Evolutionary conservation across 2,888 invertebrate genomes (phyloP).

Genomic region (Glaucopsyche alexis): DNA sequence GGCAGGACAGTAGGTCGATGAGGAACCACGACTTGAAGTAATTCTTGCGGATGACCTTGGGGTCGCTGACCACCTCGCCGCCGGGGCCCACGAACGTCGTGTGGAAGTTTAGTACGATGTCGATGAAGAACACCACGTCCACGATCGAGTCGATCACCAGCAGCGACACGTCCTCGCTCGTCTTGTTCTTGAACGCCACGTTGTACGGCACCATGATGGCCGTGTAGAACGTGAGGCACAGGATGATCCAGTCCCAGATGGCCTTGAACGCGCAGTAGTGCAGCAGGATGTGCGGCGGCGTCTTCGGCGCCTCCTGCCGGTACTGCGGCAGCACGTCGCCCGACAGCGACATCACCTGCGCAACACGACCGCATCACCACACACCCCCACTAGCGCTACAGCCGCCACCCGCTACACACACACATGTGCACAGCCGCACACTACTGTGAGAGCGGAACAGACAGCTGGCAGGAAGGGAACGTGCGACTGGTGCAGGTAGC

Average conservation of each 20-base stretch:
- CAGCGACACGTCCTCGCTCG: slow-evolving; percentile 96
- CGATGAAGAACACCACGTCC: slow-evolving; percentile 99
- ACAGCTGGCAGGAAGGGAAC: too few relatives aligned
- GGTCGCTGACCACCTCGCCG: slow-evolving; percentile 98
- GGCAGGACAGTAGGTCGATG: slow-evolving; percentile 98
- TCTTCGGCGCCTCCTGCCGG: slow-evolving; percentile 99
- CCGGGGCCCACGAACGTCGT: slow-evolving; percentile 99
- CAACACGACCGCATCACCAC: slow-evolving; percentile 37
- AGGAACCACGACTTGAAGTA: slow-evolving; percentile 99
- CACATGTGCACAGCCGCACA: too few relatives aligned
- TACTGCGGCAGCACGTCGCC: slow-evolving; percentile 99
- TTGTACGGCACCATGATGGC: slow-evolving; percentile 99
- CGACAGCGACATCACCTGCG: slow-evolving; percentile 92
- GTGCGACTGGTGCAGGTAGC: too few relatives aligned
- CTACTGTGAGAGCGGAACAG: too few relatives aligned
- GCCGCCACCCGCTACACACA: slow-evolving; percentile 23
- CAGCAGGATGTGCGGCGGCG: slow-evolving; percentile 98
- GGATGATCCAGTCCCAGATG: slow-evolving; percentile 99
- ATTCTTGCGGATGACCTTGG: slow-evolving; percentile 98
- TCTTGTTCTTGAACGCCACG: slow-evolving; percentile 99
- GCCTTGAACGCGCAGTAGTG: slow-evolving; percentile 99
- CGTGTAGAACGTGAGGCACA: slow-evolving; percentile 99
- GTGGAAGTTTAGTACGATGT: slow-evolving; percentile 99
- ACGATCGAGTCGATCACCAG: slow-evolving; percentile 98
- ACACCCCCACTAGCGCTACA: slow-evolving; percentile 29